A percentile compares a stretch with the other conserved stretches of the same genome.
Conservation (phyloP, 2,113 vertebrate species). For the Silurus asotus region DNA sequence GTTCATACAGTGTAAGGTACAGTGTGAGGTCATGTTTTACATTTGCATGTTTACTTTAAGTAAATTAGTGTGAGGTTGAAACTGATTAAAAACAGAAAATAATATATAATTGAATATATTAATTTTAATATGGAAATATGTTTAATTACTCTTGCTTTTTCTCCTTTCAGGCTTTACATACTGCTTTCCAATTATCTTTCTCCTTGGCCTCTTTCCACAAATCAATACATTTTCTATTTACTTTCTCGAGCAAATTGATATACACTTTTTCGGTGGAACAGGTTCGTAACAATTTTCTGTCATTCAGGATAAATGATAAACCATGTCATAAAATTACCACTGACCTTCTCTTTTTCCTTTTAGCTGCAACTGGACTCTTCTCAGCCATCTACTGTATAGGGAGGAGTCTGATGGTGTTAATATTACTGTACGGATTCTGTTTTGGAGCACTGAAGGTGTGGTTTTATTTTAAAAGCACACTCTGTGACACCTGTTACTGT, state of each 20-base stretch:
- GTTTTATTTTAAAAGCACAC: not conserved
- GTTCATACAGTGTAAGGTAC: no score
- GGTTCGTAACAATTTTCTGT: slow-evolving; percentile 71
- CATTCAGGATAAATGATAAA: not conserved
- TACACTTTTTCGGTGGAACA: slow-evolving; percentile 92
- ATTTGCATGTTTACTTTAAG: not conserved
- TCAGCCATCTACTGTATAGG: slow-evolving; percentile 86
- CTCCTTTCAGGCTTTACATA: slow-evolving; percentile 83
- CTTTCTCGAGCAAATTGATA: slow-evolving; percentile 92
- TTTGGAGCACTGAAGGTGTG: slow-evolving; percentile 90
- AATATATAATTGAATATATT: not conserved
- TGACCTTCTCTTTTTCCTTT: slow-evolving; percentile 62
- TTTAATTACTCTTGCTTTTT: slow-evolving; percentile 24
- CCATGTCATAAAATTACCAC: slow-evolving; percentile 20
- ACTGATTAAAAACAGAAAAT: not conserved
- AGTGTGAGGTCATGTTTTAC: no score
- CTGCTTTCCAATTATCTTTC: slow-evolving; percentile 92
- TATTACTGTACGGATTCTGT: slow-evolving; percentile 86
- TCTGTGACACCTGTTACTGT: not conserved
- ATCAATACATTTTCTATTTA: slow-evolving; percentile 95
- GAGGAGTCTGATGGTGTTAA: slow-evolving; percentile 77
- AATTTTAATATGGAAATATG: not conserved
- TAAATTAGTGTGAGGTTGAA: not conserved
- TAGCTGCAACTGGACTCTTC: slow-evolving; percentile 85
- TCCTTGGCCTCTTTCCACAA: slow-evolving; percentile 95